A percentile compares a stretch with the other conserved stretches of the same genome.
Conservation (phyloP, 2,113 vertebrate genomes). For the Gracilinanus agilis region DNA sequence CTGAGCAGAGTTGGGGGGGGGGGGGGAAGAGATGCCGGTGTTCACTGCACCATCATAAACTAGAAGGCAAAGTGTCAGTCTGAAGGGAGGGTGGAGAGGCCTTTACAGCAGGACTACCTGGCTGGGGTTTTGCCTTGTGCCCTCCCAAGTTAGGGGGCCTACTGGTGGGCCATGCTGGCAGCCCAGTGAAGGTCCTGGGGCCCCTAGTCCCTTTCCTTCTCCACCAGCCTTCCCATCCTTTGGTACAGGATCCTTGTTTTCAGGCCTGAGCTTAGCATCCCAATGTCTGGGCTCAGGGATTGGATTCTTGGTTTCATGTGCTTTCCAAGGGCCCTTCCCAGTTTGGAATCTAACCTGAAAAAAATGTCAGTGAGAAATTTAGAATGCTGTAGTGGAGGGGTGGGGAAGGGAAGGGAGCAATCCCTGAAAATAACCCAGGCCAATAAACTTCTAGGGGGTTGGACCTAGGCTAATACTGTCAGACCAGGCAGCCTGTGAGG, state of each 20-base stretch:
- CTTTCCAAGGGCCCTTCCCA: constrained; percentile 76
- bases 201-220: constrained; percentile 12
- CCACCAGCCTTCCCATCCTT: constrained; percentile 8
- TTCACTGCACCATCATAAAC: constrained; percentile 40
- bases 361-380: constrained; percentile 67
- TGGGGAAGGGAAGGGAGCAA: constrained; percentile 60
- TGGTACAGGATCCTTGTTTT: neutral
- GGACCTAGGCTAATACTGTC: constrained; percentile 51
- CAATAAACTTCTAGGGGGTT: constrained; percentile 82
- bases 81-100: constrained; percentile 53
- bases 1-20: neutral
- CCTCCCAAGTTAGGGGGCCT: neutral
- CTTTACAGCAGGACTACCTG: neutral
- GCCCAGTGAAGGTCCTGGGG: neutral
- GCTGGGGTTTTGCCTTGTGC: neutral
- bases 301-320: constrained; percentile 78
- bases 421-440: constrained; percentile 75
- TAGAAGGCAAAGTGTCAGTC: constrained; percentile 31
- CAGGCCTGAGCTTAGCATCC: constrained; percentile 27
- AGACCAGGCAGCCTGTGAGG: constrained; percentile 75
- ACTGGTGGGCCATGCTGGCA: neutral
- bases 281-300: constrained; percentile 18
- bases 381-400: constrained; percentile 32
- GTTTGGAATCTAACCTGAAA: constrained; percentile 71
- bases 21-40: constrained; percentile 53